A percentile compares a stretch with the other conserved stretches of the same genome.
Evolutionary conservation across 1,140 invertebrate species (phyloP).

Genomic region (Temnothorax nylanderi): DNA sequence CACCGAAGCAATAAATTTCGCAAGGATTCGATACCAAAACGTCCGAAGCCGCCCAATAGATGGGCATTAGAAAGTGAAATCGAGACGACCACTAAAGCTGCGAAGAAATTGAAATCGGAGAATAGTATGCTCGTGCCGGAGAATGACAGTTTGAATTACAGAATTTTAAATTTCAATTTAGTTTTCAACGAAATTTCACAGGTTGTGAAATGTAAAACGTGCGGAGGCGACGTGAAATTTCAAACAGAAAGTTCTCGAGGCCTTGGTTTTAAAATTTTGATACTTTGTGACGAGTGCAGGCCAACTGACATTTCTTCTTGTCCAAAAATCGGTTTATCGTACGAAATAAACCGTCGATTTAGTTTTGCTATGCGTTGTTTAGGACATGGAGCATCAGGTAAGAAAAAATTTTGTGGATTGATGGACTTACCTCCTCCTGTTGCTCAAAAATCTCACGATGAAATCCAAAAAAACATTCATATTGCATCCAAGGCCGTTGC

Average conservation of each 20-base stretch:
- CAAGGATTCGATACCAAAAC: neutral
- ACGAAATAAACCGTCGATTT: neutral
- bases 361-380: neutral
- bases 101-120: neutral
- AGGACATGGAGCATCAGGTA: neutral
- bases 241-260: neutral
- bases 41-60: neutral
- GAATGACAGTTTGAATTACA: neutral
- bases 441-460: neutral
- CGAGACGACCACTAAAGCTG: neutral
- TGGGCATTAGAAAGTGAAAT: neutral
- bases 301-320: neutral
- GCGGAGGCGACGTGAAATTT: neutral
- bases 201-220: neutral
- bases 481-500: slow-evolving; percentile 26
- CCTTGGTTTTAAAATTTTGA: neutral
- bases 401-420: slow-evolving; percentile 13
- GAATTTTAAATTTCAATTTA: neutral
- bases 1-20: neutral
- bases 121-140: neutral
- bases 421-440: neutral
- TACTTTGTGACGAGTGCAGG: neutral
- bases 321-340: neutral
- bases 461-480: slow-evolving; percentile 12
- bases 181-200: slow-evolving; percentile 5